phyloP scores from a whole-genome alignment of 1,140 invertebrate genomes.

The Limonius californicus region DNA sequence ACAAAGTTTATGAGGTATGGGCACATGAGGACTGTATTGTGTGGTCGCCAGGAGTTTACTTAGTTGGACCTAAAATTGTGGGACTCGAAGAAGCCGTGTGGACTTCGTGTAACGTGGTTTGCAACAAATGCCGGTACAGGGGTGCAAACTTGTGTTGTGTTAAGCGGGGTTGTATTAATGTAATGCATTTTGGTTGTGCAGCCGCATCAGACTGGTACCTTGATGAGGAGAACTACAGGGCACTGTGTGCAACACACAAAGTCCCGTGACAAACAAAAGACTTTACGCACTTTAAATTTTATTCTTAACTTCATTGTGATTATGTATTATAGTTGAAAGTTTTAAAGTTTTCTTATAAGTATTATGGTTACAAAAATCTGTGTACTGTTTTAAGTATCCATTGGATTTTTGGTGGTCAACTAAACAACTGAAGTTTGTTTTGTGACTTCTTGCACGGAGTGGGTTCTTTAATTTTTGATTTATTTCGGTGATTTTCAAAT shows the following conservation, averaged over 20 bases:
- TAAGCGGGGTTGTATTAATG: conserved; percentile 58
- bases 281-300: background rate
- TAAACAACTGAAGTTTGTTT: too few relatives aligned
- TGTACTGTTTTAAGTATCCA: background rate
- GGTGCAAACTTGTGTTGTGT: conserved; percentile 66
- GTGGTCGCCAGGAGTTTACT: conserved; percentile 82
- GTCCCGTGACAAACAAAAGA: background rate
- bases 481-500: too few relatives aligned
- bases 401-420: too few relatives aligned
- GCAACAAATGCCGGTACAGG: conserved; percentile 54
- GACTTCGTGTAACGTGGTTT: conserved; percentile 56
- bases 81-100: conserved; percentile 76
- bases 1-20: conserved; percentile 78
- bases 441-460: too few relatives aligned
- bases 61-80: conserved; percentile 72
- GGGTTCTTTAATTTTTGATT: too few relatives aligned
- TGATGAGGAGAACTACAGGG: conserved; percentile 53
- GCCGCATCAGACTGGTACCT: conserved; percentile 56
- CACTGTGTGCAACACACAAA: conserved; percentile 46
- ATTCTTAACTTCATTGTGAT: conserved; percentile 11
- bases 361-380: background rate
- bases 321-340: conserved; percentile 2
- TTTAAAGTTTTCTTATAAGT: background rate
- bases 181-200: conserved; percentile 63
- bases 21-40: conserved; percentile 89